These are phyloP conservation scores for Chamaetylas fuelleborni DNA, from an alignment of 2,113 vertebrate genomes.

Conservation along the genomic window DNA sequence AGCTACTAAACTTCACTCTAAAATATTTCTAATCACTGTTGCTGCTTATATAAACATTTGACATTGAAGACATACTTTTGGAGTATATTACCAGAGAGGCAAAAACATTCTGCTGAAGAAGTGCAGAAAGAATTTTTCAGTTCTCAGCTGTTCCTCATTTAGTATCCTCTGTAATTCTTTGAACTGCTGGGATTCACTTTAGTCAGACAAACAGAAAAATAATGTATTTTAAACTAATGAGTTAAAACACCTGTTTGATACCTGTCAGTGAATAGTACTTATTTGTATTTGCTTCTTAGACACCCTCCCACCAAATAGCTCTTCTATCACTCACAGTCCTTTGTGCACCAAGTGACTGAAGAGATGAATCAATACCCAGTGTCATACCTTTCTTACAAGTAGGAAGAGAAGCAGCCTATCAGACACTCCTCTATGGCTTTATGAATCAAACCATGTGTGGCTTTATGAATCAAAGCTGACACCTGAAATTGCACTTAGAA, in stretches of 20 bases:
- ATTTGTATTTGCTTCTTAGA: background rate
- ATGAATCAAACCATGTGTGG: conserved; percentile 1
- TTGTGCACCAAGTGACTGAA: background rate
- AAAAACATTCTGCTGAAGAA: background rate
- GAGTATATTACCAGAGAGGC: background rate
- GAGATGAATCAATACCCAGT: background rate
- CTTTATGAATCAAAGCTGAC: conserved; percentile 16
- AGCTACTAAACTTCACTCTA: background rate
- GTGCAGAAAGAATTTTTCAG: background rate
- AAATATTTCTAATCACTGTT: background rate
- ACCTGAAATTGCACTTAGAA: background rate
- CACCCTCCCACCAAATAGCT: background rate
- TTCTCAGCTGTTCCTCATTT: background rate
- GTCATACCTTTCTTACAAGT: background rate
- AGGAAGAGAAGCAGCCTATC: background rate
- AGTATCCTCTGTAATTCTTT: background rate
- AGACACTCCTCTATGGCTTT: background rate
- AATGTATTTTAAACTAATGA: background rate
- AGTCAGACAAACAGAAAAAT: background rate
- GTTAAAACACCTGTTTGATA: background rate
- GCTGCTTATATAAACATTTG: background rate
- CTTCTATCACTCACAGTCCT: background rate
- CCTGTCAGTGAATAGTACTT: background rate
- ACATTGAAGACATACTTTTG: background rate
- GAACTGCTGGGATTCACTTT: background rate